Evolutionary conservation across 2,113 vertebrate genomes (phyloP), one percentile per base, ranked within the genome.

Genomic region (Oxyura jamaicensis): DNA sequence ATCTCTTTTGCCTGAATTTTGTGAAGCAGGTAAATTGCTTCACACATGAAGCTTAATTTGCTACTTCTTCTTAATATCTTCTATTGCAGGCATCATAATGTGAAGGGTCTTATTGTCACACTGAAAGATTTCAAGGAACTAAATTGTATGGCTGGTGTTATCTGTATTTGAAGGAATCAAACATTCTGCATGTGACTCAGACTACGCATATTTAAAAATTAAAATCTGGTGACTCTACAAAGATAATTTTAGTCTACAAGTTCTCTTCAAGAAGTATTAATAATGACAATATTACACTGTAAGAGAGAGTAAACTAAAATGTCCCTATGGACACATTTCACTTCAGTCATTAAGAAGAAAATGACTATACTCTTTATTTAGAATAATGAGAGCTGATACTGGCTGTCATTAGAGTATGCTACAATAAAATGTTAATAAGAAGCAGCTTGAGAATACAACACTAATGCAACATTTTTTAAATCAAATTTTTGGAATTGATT

Each of bases 401-500:
- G 76, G 86, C 66, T 94, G 92, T 81, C 33, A n/a, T 89, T 95
- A 87, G 78, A 82, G 28, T 73, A 69, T 60, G 77, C 12, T 78
- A 58, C 95, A 96, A 93, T 83, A 91, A 90, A 95, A 88, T 55
- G 67, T 88, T 94, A 93, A 96, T 62, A 90, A 96, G 91, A 94
- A 95, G 78, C 83, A 92, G 77, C 82, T 83, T 84, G 94, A 97
- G 94, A 96, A 93, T 88, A 91, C 65, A 72, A 63, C 76, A 88
- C 72, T 91, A 93, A 95, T 88, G 85, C 68, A 85, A 50, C 67
- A 48, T 42, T 96, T 92, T 94, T 91, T 97, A 76, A 96, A 97
- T 97, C 93, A 96, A 97, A 96, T 96, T 82, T 94, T 92, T 95
- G 44, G 58, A 95, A 97, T 95, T 74, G 87, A 97, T 96, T 95